Base-by-base conservation (phyloP, 2,113 vertebrate species). In the Nicator chloris region DNA sequence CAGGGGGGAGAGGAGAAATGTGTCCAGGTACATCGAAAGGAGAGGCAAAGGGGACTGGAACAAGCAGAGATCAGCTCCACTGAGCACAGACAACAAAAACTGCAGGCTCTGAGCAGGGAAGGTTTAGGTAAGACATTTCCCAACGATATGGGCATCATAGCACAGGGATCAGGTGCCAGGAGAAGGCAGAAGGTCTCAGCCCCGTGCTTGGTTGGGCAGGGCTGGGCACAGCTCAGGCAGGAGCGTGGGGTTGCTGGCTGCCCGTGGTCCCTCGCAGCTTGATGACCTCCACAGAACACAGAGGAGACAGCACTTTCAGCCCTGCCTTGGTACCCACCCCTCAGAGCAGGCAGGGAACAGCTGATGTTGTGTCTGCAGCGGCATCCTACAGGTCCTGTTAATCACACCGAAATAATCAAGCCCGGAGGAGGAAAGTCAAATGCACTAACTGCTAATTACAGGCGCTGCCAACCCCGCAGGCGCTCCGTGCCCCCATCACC, bases 381-480 rank as follows among this genome's bases (percentile, higher is more conserved):
- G 45, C 44, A 71, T 85, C 49, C 70, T 95, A 51, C 50, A 26
- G 45, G 68, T 83, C 59, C 71, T 45, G 68, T 65, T 95, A 92
- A 91, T 92, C 83, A 88, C 49, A 26, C 49, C 24, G 54, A 86
- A 96, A 86, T 91, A 93, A 92, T 86, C 86, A 88, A 92, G 42
- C 80, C 64, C 12, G 9, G 71, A 54, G 76, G 73, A 86, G 54
- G 64, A 78, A 78, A 95, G 72, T 77, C 80, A 77, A 92, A 88
- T 33, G 68, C 64, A 86, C 92, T 91, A 93, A 86, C 35, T 69
- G 35, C 37, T 92, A 90, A 93, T 88, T 92, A 79, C 53, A 57
- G 80, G 59, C 13, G 0, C 44, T 1, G 42, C 37, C 77, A 61
- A 86, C 13, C 63, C 68, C 42, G 15, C 49, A 26, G 80, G 76